A percentile compares a stretch with the other conserved stretches of the same genome.
phyloP scores from a whole-genome alignment of 2,797 vertebrate species.

The Cuniculus paca region DNA sequence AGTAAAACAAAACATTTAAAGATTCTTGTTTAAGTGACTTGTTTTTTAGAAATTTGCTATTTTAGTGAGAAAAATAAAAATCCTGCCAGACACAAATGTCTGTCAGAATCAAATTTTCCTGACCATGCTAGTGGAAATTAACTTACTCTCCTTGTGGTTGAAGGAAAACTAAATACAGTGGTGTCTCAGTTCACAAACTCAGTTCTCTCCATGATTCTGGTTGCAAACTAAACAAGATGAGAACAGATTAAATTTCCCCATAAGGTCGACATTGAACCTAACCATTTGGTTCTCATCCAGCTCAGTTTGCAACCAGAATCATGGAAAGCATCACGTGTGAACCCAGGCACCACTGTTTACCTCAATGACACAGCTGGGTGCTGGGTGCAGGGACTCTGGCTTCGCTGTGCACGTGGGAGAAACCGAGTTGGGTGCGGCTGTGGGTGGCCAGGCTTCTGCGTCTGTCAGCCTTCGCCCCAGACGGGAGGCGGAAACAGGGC shows the following conservation, averaged over 20 bases:
- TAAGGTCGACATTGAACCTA: neutral
- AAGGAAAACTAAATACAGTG: neutral
- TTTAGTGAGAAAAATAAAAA: conserved; percentile 22
- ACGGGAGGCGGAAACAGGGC: neutral
- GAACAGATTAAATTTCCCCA: neutral
- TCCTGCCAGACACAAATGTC: neutral
- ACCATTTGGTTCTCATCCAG: neutral
- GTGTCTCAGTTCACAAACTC: neutral
- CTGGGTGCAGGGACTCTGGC: neutral
- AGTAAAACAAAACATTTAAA: neutral
- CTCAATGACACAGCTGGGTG: neutral
- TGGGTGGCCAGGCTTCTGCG: neutral
- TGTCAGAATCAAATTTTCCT: conserved; percentile 28
- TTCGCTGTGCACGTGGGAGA: neutral
- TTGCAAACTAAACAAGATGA: neutral
- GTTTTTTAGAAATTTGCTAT: neutral
- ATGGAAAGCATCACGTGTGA: neutral
- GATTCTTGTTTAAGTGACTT: neutral
- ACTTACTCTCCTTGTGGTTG: neutral
- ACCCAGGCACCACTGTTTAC: neutral
- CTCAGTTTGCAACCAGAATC: neutral
- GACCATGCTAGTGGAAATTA: neutral
- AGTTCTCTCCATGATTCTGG: neutral
- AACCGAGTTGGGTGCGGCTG: neutral
- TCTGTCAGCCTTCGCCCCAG: neutral